Conservation (phyloP, 2,113 vertebrate species). For the Baryphthengus martii region DNA sequence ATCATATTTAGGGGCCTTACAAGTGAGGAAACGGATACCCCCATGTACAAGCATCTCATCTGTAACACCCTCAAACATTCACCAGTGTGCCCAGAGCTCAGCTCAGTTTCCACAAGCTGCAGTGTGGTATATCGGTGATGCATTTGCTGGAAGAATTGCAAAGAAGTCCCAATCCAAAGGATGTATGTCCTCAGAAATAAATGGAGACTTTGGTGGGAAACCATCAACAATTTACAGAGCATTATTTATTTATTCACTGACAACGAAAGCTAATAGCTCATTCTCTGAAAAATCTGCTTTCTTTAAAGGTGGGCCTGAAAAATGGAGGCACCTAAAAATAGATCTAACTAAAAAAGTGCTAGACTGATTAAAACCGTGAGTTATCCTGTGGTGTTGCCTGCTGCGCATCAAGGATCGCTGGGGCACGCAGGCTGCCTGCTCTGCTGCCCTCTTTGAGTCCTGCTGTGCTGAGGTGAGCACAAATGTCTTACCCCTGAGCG, state of each 20-base stretch:
- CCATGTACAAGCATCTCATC: accelerated
- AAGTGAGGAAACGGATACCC: not conserved
- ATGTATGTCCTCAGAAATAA: not conserved
- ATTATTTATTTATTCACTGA: not conserved
- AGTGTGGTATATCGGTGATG: too few relatives aligned
- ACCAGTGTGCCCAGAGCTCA: not conserved
- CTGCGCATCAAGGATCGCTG: accelerated
- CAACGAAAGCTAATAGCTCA: not conserved
- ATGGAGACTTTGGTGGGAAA: not conserved
- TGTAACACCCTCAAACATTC: not conserved
- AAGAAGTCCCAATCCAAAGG: not conserved
- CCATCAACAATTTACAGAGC: not conserved
- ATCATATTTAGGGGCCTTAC: not conserved
- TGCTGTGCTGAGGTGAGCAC: not conserved
- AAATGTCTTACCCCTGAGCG: not conserved
- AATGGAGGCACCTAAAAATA: accelerated
- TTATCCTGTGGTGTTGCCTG: not conserved
- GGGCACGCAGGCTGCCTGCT: not conserved
- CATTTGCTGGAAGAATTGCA: not conserved
- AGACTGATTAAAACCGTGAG: not conserved
- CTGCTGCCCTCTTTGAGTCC: not conserved
- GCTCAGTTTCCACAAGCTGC: not conserved
- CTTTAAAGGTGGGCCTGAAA: not conserved
- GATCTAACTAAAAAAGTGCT: not conserved
- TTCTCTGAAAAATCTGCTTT: not conserved